These are phyloP conservation scores for Listronotus bonariensis DNA, from an alignment of 1,140 invertebrate genomes.

Conservation along the genomic window DNA sequence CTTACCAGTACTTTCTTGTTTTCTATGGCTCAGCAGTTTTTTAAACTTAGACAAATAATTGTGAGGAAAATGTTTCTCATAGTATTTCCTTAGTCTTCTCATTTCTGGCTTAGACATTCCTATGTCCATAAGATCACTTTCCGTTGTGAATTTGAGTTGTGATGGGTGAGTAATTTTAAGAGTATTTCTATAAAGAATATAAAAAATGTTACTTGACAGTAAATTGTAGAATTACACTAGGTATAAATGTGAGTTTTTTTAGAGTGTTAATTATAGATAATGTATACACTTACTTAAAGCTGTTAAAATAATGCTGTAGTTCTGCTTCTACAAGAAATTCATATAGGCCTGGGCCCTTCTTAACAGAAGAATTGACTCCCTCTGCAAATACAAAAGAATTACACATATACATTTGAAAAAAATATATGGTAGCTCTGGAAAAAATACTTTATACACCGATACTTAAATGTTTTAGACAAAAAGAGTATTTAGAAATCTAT, in stretches of 20 bases:
- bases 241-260: too few relatives aligned
- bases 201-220: too few relatives aligned
- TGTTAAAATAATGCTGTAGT: conserved; percentile 84
- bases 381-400: conserved; percentile 44
- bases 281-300: conserved; percentile 60
- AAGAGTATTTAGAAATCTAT: too few relatives aligned
- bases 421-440: too few relatives aligned
- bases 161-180: conserved; percentile 84
- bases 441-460: too few relatives aligned
- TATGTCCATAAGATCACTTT: conserved; percentile 87
- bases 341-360: conserved; percentile 74
- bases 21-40: conserved; percentile 68
- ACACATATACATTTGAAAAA: too few relatives aligned
- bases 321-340: conserved; percentile 91
- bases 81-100: conserved; percentile 89
- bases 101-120: conserved; percentile 96
- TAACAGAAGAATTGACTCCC: conserved; percentile 49
- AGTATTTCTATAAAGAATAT: conserved; percentile 64
- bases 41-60: conserved; percentile 92
- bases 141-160: conserved; percentile 95
- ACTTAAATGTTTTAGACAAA: too few relatives aligned
- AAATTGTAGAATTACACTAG: too few relatives aligned
- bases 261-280: not conserved
- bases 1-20: conserved; percentile 59
- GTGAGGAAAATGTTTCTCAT: conserved; percentile 90